Conservation (phyloP, 1,140 invertebrate genomes). For the Papilio dardanus region DNA sequence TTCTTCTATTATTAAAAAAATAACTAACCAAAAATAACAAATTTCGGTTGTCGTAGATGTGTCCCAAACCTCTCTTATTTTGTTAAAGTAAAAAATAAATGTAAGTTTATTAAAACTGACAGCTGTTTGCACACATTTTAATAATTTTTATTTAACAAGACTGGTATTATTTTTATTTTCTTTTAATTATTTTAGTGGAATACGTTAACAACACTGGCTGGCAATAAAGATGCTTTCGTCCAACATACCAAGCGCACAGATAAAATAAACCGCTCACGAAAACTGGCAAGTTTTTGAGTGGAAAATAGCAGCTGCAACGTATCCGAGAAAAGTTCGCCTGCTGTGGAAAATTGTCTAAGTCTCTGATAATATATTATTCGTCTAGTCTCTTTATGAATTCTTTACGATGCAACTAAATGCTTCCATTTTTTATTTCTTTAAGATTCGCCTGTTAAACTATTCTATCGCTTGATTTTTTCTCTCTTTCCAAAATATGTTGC, state of each 20-base stretch:
- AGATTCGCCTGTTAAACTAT: neutral
- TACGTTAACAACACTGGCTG: neutral
- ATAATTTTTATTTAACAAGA: no score
- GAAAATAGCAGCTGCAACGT: conserved; percentile 37
- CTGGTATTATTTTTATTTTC: neutral
- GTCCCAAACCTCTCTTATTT: no score
- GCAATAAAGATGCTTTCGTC: conserved; percentile 30
- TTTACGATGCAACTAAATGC: conserved; percentile 25
- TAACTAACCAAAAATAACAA: no score
- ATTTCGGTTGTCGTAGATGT: no score
- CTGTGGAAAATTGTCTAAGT: conserved; percentile 36
- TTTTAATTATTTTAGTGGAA: neutral
- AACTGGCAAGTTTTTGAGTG: conserved; percentile 34
- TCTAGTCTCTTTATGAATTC: conserved; percentile 19
- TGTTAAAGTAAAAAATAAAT: no score
- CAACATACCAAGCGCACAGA: conserved; percentile 29
- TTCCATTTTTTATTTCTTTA: conserved; percentile 21
- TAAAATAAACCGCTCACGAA: conserved; percentile 33
- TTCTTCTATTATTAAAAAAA: no score
- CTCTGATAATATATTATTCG: conserved; percentile 26
- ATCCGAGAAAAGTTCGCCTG: conserved; percentile 23
- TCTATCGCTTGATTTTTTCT: neutral
- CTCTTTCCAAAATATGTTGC: neutral
- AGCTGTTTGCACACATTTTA: no score
- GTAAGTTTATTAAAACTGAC: no score